Conservation (phyloP, 2,113 vertebrate species). For the Myocastor coypus region DNA sequence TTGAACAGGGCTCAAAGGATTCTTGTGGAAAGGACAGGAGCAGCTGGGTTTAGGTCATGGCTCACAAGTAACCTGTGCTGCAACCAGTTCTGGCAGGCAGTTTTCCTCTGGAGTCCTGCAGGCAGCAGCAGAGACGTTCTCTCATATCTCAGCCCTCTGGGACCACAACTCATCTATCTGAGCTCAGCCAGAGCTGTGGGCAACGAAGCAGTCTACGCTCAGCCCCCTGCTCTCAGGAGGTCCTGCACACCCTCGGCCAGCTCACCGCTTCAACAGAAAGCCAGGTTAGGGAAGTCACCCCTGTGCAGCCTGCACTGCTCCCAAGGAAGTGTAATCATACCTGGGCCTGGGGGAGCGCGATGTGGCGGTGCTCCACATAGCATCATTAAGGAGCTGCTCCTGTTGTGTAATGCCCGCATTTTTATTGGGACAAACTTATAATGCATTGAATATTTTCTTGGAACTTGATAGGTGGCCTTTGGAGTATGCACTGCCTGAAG, state of each 20-base stretch:
- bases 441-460: not conserved
- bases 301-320: not conserved
- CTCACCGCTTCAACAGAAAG: not conserved
- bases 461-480: not conserved
- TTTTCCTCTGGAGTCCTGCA: not conserved
- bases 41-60: not conserved
- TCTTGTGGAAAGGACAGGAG: not conserved
- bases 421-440: not conserved
- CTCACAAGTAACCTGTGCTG: not conserved
- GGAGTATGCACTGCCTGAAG: not conserved
- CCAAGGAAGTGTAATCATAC: not conserved
- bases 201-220: not conserved
- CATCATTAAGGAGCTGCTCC: not conserved
- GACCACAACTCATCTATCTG: not conserved
- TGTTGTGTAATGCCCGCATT: not conserved
- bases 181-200: not conserved
- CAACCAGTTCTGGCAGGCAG: not conserved
- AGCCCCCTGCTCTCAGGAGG: not conserved
- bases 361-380: not conserved
- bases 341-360: not conserved
- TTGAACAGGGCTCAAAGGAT: no score
- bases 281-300: not conserved
- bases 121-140: not conserved
- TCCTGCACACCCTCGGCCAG: not conserved
- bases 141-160: not conserved